phyloP scores from a whole-genome alignment of 2,113 vertebrate genomes.

The Tylochromis polylepis region DNA sequence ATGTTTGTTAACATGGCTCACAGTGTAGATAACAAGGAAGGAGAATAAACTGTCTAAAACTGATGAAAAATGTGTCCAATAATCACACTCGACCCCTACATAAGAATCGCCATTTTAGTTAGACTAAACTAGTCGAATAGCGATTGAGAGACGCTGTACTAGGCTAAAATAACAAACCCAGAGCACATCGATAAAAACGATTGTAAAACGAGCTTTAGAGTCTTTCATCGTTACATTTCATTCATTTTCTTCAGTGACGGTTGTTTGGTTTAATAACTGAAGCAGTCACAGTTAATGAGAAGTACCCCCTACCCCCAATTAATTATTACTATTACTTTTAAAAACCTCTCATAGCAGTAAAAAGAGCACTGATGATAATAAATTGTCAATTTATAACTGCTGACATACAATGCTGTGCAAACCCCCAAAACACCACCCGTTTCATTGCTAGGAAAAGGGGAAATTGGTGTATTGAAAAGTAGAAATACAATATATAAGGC shows the following conservation, averaged over 20 bases:
- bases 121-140: constrained; percentile 35
- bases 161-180: constrained; percentile 5
- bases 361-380: background rate
- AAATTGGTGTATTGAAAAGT: background rate
- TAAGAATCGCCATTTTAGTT: constrained; percentile 56
- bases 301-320: background rate
- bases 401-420: background rate
- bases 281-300: background rate
- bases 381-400: background rate
- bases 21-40: fast-evolving
- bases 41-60: background rate
- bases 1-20: constrained; percentile 36
- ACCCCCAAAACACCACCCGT: background rate
- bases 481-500: background rate
- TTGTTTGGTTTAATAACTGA: background rate
- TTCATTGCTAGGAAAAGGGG: background rate
- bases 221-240: background rate
- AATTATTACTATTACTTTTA: background rate
- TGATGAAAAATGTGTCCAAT: background rate
- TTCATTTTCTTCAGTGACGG: fast-evolving
- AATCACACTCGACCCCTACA: constrained; percentile 46
- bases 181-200: constrained; percentile 45
- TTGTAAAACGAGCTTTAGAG: fast-evolving
- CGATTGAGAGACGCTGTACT: fast-evolving
- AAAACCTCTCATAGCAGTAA: background rate